A percentile compares a stretch with the other conserved stretches of the same genome.
These are phyloP conservation scores for Festucalex cinctus DNA, from an alignment of 2,113 vertebrate genomes.

Conservation along the genomic window DNA sequence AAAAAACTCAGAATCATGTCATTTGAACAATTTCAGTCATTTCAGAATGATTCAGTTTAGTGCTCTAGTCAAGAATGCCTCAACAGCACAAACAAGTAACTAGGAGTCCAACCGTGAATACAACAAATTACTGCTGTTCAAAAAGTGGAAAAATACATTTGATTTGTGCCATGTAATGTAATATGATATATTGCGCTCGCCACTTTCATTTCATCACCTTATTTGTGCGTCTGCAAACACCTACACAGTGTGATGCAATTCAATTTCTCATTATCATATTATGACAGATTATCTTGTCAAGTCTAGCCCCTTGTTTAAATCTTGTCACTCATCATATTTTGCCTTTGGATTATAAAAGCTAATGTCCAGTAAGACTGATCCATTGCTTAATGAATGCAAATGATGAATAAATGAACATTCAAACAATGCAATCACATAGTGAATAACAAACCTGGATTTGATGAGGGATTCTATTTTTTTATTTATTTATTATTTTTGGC, in stretches of 20 bases:
- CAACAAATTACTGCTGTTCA: neutral
- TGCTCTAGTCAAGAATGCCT: neutral
- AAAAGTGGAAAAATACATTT: neutral
- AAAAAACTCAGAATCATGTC: neutral
- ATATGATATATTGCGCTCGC: neutral
- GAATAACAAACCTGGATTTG: neutral
- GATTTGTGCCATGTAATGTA: neutral
- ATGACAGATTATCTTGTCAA: neutral
- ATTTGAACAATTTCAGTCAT: neutral
- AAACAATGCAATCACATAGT: neutral
- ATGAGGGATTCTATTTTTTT: conserved; percentile 39
- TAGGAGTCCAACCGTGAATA: neutral
- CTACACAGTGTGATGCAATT: neutral
- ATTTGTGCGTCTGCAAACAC: neutral
- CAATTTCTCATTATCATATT: neutral
- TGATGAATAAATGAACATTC: neutral
- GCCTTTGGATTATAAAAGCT: neutral
- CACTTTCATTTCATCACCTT: neutral
- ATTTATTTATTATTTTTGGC: no score
- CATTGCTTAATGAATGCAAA: neutral
- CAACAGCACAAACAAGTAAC: neutral
- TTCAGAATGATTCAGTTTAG: neutral
- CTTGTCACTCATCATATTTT: neutral
- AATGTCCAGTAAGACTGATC: neutral
- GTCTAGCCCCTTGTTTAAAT: neutral